These are phyloP conservation scores for Dastarcus helophoroides DNA, from an alignment of 2,888 invertebrate species.

Conservation along the genomic window DNA sequence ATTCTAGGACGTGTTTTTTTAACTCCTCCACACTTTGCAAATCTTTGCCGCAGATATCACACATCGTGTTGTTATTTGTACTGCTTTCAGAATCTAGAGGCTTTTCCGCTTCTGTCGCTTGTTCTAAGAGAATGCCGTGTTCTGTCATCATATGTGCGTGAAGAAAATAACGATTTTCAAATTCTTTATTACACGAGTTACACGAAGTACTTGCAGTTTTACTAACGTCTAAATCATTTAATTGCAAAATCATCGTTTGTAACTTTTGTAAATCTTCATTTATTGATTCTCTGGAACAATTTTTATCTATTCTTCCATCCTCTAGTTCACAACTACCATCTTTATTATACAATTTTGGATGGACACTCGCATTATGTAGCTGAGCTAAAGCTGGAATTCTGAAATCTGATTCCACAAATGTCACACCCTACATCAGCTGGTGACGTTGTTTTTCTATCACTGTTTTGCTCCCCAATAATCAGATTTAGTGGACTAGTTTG, in stretches of 20 bases:
- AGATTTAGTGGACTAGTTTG: constrained; percentile 71
- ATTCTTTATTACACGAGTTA: constrained; percentile 58
- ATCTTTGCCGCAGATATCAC: constrained; percentile 37
- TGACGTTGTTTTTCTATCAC: constrained; percentile 39
- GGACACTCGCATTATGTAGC: constrained; percentile 34
- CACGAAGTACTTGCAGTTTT: constrained; percentile 44
- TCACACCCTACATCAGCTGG: constrained; percentile 41
- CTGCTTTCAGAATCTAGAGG: constrained; percentile 26
- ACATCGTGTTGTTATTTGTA: constrained; percentile 32
- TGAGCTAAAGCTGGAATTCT: constrained; percentile 38
- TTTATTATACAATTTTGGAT: constrained; percentile 25
- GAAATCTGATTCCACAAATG: constrained; percentile 41
- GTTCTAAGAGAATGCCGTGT: constrained; percentile 46
- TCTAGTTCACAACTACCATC: constrained; percentile 24
- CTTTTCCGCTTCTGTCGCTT: constrained; percentile 32
- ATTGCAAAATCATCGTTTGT: constrained; percentile 81
- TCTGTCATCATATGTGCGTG: constrained; percentile 58
- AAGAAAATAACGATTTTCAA: constrained; percentile 59
- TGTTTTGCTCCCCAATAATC: constrained; percentile 56
- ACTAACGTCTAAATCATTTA: constrained; percentile 65
- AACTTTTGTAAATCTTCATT: constrained; percentile 79
- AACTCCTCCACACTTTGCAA: constrained; percentile 49
- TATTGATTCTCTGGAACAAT: constrained; percentile 46
- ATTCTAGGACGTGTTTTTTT: constrained; percentile 56
- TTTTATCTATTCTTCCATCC: constrained; percentile 26